A percentile compares a stretch with the other conserved stretches of the same genome.
Conservation (phyloP, 2,797 vertebrate species). For the Botia kubotai region DNA sequence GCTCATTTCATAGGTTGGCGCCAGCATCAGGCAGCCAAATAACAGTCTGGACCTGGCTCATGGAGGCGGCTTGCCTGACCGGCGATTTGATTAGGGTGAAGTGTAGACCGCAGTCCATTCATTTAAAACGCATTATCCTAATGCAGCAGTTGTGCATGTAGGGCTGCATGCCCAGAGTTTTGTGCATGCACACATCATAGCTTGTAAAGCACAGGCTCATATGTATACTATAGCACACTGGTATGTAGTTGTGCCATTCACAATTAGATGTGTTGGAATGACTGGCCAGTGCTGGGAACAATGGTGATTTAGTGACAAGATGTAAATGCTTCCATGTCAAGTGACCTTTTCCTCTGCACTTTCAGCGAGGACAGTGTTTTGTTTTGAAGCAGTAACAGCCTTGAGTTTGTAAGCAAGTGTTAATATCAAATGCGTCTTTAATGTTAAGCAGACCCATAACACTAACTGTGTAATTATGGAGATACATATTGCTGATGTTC, state of each 20-base stretch:
- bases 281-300: not conserved
- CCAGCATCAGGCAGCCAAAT: not conserved
- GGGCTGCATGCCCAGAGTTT: not conserved
- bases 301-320: constrained; percentile 29
- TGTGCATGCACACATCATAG: not conserved
- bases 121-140: not conserved
- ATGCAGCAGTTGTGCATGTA: not conserved
- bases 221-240: not conserved
- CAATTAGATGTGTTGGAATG: not conserved
- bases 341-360: constrained; percentile 43
- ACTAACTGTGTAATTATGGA: too few relatives aligned
- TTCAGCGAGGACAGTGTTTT: constrained; percentile 40
- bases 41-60: not conserved
- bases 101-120: constrained; percentile 1
- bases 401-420: constrained; percentile 4
- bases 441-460: not conserved
- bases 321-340: constrained; percentile 35
- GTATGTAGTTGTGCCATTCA: not conserved
- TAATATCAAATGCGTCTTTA: not conserved
- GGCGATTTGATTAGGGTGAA: constrained; percentile 20
- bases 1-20: constrained; percentile 25
- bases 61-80: constrained; percentile 15
- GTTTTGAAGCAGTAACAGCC: constrained; percentile 16
- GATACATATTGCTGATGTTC: too few relatives aligned
- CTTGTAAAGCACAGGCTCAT: too few relatives aligned